These are phyloP conservation scores for Hippocampus comes DNA, from an alignment of 2,113 vertebrate species.

Conservation along the genomic window DNA sequence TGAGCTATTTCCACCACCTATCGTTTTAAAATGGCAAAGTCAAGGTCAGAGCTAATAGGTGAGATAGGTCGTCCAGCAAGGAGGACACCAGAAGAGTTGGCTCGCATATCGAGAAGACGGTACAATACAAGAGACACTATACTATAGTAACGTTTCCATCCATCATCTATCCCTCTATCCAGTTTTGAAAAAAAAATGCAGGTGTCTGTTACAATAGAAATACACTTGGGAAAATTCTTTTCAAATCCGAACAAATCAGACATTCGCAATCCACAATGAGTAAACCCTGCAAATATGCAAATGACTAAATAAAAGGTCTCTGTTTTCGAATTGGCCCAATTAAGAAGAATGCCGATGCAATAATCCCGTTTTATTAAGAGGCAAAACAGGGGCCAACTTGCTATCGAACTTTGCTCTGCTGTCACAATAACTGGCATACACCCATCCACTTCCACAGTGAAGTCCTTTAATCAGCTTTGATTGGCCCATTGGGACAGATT, in stretches of 20 bases:
- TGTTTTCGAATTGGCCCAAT: neutral
- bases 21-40: slow-evolving; percentile 13
- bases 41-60: slow-evolving; percentile 26
- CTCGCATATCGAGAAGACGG: slow-evolving; percentile 7
- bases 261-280: neutral
- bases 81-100: slow-evolving; percentile 7
- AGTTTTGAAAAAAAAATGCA: too few species aligned
- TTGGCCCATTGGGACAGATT: slow-evolving; percentile 47
- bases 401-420: slow-evolving; percentile 43
- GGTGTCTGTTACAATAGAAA: too few species aligned
- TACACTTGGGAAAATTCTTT: too few species aligned
- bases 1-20: slow-evolving; percentile 37
- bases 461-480: slow-evolving; percentile 62
- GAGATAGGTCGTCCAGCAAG: neutral
- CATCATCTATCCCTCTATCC: too few species aligned
- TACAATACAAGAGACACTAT: neutral
- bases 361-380: neutral
- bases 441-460: slow-evolving; percentile 47
- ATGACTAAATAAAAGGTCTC: neutral
- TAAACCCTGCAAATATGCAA: neutral
- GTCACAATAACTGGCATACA: slow-evolving; percentile 43
- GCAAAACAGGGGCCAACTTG: neutral
- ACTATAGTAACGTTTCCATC: neutral
- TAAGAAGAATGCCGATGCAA: neutral
- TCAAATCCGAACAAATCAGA: neutral